Evolutionary conservation across 2,888 invertebrate genomes (phyloP).

Genomic region (Nasonia oneida): DNA sequence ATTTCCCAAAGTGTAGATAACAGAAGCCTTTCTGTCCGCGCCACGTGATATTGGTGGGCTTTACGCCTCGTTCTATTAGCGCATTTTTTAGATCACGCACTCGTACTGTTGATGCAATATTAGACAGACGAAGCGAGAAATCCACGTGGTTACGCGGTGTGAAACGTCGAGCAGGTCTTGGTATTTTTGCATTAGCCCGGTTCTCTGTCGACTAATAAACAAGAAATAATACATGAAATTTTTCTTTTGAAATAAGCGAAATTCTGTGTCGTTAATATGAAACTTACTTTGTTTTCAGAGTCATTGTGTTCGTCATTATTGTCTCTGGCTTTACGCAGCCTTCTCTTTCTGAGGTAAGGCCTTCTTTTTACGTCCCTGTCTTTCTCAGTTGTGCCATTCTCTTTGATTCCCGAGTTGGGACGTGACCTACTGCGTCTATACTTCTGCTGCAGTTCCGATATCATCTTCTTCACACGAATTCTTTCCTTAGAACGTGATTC

Average conservation of each 20-base stretch:
- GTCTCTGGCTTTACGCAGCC: conserved; percentile 65
- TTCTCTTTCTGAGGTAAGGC: conserved; percentile 65
- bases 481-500: conserved; percentile 77
- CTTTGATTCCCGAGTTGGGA: conserved; percentile 51
- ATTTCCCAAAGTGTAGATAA: conserved; percentile 88
- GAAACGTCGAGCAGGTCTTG: conserved; percentile 60
- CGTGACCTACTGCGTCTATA: conserved; percentile 49
- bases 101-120: conserved; percentile 86
- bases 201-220: conserved; percentile 33
- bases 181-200: conserved; percentile 40
- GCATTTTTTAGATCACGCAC: conserved; percentile 89
- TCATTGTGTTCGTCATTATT: conserved; percentile 75
- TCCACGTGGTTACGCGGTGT: conserved; percentile 79
- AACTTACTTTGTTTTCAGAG: conserved; percentile 64
- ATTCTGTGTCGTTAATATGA: background rate
- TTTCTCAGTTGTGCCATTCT: conserved; percentile 52
- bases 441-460: conserved; percentile 53
- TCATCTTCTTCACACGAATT: conserved; percentile 51
- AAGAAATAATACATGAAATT: background rate
- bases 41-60: conserved; percentile 89
- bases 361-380: conserved; percentile 61
- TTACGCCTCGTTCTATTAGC: conserved; percentile 86
- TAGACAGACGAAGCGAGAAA: conserved; percentile 84
- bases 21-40: conserved; percentile 82
- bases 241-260: background rate